Evolutionary conservation across 2,113 vertebrate species (phyloP).

Genomic region (Azemiops feae): DNA sequence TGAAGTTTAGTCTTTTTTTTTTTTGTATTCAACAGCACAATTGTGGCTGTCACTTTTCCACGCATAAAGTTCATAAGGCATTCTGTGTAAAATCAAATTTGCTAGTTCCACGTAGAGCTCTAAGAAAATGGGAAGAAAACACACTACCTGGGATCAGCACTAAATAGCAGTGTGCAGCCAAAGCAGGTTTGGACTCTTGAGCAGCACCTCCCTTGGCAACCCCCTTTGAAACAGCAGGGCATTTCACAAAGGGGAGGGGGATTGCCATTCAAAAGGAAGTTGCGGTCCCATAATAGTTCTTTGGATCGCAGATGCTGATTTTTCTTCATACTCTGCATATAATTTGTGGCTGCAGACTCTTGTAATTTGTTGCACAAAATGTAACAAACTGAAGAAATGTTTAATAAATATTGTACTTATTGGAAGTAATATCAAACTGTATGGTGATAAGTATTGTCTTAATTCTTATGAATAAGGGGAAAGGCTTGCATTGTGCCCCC

Average conservation of each 20-base stretch:
- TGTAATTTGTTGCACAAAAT: slow-evolving; percentile 97
- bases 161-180: background rate
- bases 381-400: slow-evolving; percentile 92
- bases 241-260: background rate
- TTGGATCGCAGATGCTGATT: slow-evolving; percentile 49
- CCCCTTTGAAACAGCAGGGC: background rate
- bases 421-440: slow-evolving; percentile 90
- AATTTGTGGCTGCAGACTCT: slow-evolving; percentile 92
- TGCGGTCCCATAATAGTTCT: background rate
- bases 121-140: slow-evolving; percentile 76
- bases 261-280: background rate
- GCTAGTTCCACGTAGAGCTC: slow-evolving; percentile 88
- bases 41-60: slow-evolving; percentile 86
- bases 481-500: slow-evolving; percentile 69
- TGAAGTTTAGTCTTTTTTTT: slow-evolving; percentile 86
- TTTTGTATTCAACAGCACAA: slow-evolving; percentile 84
- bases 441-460: slow-evolving; percentile 86
- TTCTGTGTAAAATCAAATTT: slow-evolving; percentile 90
- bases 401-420: slow-evolving; percentile 98
- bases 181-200: background rate
- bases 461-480: slow-evolving; percentile 78
- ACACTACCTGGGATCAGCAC: slow-evolving; percentile 61
- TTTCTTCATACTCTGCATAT: slow-evolving; percentile 91
- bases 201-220: background rate
- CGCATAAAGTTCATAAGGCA: slow-evolving; percentile 85